Conservation (phyloP, 2,888 invertebrate genomes). For the Eutolmus rufibarbis region DNA sequence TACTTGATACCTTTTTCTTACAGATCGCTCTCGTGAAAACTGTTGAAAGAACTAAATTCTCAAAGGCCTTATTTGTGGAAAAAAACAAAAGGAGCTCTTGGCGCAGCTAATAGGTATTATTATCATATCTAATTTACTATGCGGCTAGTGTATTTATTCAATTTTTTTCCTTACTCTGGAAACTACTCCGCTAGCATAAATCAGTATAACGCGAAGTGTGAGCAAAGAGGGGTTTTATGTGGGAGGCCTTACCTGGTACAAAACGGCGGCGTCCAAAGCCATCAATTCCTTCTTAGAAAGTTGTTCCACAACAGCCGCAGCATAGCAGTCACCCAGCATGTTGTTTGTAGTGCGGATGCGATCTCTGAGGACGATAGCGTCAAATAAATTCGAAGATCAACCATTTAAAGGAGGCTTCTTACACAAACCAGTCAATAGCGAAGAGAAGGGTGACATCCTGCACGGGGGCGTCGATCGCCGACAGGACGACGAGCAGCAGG, state of each 20-base stretch:
- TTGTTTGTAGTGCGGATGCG: conserved; percentile 87
- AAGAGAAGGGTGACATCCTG: conserved; percentile 83
- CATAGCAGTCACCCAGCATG: conserved; percentile 87
- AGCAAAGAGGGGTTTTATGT: no score
- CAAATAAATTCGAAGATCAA: neutral
- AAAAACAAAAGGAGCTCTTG: no score
- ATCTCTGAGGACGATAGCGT: conserved; percentile 67
- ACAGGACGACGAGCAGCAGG: conserved; percentile 78
- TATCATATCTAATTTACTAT: neutral
- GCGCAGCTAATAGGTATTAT: no score
- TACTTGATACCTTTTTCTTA: no score
- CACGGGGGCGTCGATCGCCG: conserved; percentile 82
- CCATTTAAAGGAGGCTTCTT: conserved; percentile 61
- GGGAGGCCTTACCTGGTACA: conserved; percentile 64
- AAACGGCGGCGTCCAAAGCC: conserved; percentile 74
- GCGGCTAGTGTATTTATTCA: neutral
- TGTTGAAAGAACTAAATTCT: no score
- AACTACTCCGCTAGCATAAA: neutral
- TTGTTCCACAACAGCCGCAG: conserved; percentile 84
- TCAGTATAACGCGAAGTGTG: neutral
- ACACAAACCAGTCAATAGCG: conserved; percentile 92
- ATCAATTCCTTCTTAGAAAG: conserved; percentile 82
- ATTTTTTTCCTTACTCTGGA: neutral
- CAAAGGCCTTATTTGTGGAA: no score
- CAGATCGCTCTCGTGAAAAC: no score